Evolutionary conservation across 2,888 invertebrate genomes (phyloP), one percentile per base, ranked within the genome.

Genomic region (Eubasilissa splendida): DNA sequence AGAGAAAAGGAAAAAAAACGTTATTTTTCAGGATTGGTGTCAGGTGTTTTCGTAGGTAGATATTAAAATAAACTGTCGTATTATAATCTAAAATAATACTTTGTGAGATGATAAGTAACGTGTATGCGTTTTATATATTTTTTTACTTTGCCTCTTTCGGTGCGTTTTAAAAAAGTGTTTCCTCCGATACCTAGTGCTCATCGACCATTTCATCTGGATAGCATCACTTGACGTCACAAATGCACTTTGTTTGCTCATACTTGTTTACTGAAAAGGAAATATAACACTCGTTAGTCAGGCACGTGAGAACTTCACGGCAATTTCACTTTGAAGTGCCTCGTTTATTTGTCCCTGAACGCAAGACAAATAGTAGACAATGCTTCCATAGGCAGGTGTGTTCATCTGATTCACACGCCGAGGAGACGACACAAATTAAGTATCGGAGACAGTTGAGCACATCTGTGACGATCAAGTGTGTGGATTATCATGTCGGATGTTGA

Each of bases 251-350:
- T 74, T 74, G 58, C 31, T 74, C 74, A 58, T 31, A 58, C 58
- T 58, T 58, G 56, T 14, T 12, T 33, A 31, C 60, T 63, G 22
- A 31, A 31, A 2, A 63, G 66, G 74, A 60, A 60, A 75, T 60
- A 60, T 52, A 75, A 75, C 75, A 75, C 75, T 75, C 60, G 59
- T 59, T 50, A 60, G 33, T 68, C 53, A 52, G 71, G 14, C 53
- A 63, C 75, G 75, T 75, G 75, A 60, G 75, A 75, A 75, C 75
- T 75, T 75, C 75, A 75, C 75, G 75, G 75, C 60, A 75, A 75
- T 75, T 75, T 75, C 59, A 60, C 59, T 12, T 52, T 14, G 12
- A 63, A 75, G 75, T 60, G 74, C 14, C 54, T 31, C 65, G 65
- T 63, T 76, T 76, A 14, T 76, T 76, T 76, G 76, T 76, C 66